Percentiles rank a stretch among this genome's conserved stretches.
phyloP scores from a whole-genome alignment of 2,797 vertebrate species.

The Phrynocephalus guinanensis region DNA sequence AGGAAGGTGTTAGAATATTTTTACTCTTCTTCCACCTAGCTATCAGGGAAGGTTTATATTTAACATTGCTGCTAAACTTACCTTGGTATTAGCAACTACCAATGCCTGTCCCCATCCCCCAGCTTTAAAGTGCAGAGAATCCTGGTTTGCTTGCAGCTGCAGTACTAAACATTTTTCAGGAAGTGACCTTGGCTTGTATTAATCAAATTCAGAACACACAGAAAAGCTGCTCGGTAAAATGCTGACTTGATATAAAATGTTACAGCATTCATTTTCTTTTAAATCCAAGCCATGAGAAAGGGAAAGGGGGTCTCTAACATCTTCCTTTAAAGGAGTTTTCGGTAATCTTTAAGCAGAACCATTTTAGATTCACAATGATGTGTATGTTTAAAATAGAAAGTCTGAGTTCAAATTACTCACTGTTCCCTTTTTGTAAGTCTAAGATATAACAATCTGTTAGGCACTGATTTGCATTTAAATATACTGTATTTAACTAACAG shows the following conservation, averaged over 20 bases:
- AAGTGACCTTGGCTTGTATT: constrained; percentile 84
- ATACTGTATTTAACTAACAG: background rate
- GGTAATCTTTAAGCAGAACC: constrained; percentile 22
- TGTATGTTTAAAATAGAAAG: constrained; percentile 38
- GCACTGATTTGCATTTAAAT: constrained; percentile 56
- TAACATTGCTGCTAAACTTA: constrained; percentile 47
- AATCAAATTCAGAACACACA: constrained; percentile 82
- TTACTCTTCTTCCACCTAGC: background rate
- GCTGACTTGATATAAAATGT: constrained; percentile 81
- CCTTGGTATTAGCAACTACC: constrained; percentile 62
- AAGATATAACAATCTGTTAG: constrained; percentile 47
- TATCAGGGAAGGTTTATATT: constrained; percentile 37
- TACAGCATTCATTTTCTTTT: constrained; percentile 77
- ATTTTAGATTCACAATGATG: constrained; percentile 47
- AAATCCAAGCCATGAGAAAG: constrained; percentile 72
- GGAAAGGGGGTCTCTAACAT: constrained; percentile 54
- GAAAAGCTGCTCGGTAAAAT: constrained; percentile 80
- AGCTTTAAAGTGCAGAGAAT: constrained; percentile 45
- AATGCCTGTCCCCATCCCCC: constrained; percentile 72
- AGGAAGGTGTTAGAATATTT: constrained; percentile 21
- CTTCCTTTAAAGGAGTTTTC: constrained; percentile 56
- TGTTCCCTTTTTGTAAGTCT: constrained; percentile 35
- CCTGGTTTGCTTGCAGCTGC: constrained; percentile 78
- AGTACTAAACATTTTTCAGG: constrained; percentile 80
- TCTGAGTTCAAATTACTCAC: background rate